Evolutionary conservation across 2,113 vertebrate species (phyloP), one percentile per base, ranked within the genome.

Genomic region (Nyctibius bracteatus): DNA sequence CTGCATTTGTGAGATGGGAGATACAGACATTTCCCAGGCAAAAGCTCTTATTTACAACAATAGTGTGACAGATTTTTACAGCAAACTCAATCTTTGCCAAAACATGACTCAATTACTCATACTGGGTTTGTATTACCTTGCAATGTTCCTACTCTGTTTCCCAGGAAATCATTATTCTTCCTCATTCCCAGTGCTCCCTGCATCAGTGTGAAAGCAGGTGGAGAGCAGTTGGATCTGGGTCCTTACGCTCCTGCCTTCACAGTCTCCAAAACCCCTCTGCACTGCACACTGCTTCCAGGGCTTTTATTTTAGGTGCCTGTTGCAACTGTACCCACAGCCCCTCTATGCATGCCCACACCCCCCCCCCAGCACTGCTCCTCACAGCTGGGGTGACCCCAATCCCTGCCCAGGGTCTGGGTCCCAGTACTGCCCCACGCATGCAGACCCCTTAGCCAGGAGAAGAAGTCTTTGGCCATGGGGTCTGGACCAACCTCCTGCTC

Each of bases 31-130:
- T 85, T 41, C 87, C 65, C 54, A 58, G 72, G 68, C 70, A 92
- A 86, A 39, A 85, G 54, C 58, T 91, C 86, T 78, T 63, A 7
- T 83, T 94, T 88, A 55, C 82, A 88, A 81, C 80, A 93, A 24
- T 18, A 70, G n/a, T 1, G 2, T 31, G 63, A 81, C 81, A 90
- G 88, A 59, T 84, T 82, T 58, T 17, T 7, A 70, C 75, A 88
- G 90, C 37, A 86, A 62, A 91, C 43, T 68, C 91, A 46, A 10
- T 84, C 73, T 85, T 86, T 85, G 59, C 86, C 88, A 74, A 31
- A 44, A 30, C 43, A 21, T 21, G 37, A 63, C 73, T 94, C 71
- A 33, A 12, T 68, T 86, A 35, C 71, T 91, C 54, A 65, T 12
- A 27, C 73, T 81, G 86, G 44, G n/a, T 55, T 95, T 79, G 3